These are phyloP conservation scores for Anthonomus grandis DNA, from an alignment of 1,140 invertebrate species.

Conservation along the genomic window DNA sequence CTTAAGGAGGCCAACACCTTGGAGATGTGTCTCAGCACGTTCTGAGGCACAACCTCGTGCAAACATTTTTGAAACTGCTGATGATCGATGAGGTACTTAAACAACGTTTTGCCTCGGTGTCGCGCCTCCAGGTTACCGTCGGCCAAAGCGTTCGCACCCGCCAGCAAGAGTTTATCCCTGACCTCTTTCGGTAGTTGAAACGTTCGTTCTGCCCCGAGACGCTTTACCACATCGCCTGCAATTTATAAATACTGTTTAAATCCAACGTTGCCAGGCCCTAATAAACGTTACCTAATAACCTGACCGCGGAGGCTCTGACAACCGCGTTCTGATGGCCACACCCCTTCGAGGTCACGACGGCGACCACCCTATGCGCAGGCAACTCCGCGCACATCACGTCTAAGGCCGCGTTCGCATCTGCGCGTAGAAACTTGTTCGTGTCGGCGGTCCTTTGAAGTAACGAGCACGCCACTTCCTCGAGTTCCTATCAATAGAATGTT, in stretches of 20 bases:
- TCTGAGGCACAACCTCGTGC: constrained; percentile 62
- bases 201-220: constrained; percentile 69
- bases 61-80: constrained; percentile 62
- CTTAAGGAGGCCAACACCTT: constrained; percentile 54
- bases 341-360: constrained; percentile 54
- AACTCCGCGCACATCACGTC: constrained; percentile 73
- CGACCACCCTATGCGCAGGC: constrained; percentile 55
- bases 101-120: constrained; percentile 65
- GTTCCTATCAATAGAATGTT: constrained; percentile 59
- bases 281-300: constrained; percentile 59
- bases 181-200: constrained; percentile 74
- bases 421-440: constrained; percentile 87
- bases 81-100: constrained; percentile 58
- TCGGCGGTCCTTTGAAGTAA: constrained; percentile 85
- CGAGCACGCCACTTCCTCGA: constrained; percentile 78
- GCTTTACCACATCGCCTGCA: constrained; percentile 58
- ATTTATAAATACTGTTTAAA: neutral
- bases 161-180: constrained; percentile 74
- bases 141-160: constrained; percentile 75
- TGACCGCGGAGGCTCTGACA: constrained; percentile 75
- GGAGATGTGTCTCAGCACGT: constrained; percentile 62
- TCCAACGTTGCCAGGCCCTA: neutral
- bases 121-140: constrained; percentile 87
- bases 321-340: constrained; percentile 80
- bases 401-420: constrained; percentile 80